Evolutionary conservation across 2,888 invertebrate genomes (phyloP).

Genomic region (Epinotia ramella): DNA sequence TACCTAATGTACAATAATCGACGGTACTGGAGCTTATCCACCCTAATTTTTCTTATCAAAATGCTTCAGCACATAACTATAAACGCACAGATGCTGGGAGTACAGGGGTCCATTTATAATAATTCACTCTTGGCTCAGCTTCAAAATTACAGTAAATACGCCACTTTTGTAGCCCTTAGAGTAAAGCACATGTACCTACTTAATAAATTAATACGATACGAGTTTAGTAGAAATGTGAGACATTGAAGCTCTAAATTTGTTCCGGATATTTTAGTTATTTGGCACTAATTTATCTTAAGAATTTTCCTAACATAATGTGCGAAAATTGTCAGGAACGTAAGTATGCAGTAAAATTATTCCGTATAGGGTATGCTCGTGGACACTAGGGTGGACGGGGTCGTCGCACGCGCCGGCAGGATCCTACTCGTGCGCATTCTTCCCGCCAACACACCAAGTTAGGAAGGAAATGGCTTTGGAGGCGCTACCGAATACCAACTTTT

Average conservation of each 20-base stretch:
- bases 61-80: too few species aligned
- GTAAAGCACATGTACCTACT: not conserved
- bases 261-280: not conserved
- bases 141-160: not conserved
- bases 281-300: not conserved
- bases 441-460: constrained; percentile 52
- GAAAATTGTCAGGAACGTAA: not conserved
- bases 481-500: constrained; percentile 52
- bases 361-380: constrained; percentile 51
- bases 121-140: not conserved
- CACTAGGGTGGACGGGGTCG: constrained; percentile 64
- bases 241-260: not conserved
- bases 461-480: constrained; percentile 46
- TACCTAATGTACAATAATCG: not conserved
- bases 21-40: not conserved
- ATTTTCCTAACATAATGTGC: not conserved
- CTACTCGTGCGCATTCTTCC: constrained; percentile 73
- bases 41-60: too few species aligned
- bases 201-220: not conserved
- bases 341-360: constrained; percentile 12
- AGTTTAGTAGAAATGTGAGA: not conserved
- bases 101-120: not conserved
- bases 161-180: not conserved
- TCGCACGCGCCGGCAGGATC: constrained; percentile 69
- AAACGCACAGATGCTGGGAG: not conserved